Conservation (phyloP, 2,113 vertebrate species). For the Sprattus sprattus region DNA sequence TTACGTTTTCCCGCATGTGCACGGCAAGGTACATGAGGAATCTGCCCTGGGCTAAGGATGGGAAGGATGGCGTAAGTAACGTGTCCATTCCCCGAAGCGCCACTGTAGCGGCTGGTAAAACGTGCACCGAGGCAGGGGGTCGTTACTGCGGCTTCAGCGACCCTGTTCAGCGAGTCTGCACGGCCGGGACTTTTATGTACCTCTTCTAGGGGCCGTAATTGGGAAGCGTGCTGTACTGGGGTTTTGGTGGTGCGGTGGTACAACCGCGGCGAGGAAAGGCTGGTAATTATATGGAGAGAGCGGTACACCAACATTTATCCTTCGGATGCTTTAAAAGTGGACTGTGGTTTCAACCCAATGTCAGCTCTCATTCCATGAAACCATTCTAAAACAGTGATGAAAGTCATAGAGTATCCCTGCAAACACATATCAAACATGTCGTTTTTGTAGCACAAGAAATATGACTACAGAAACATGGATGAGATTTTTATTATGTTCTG, state of each 20-base stretch:
- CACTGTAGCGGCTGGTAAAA: constrained; percentile 64
- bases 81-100: constrained; percentile 56
- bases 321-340: constrained; percentile 26
- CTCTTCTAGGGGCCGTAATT: not conserved
- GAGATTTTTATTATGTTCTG: not conserved
- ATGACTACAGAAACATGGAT: not conserved
- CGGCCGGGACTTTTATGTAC: constrained; percentile 12
- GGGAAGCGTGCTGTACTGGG: constrained; percentile 50
- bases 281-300: not conserved
- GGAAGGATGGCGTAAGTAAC: not conserved
- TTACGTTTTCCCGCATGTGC: constrained; percentile 12
- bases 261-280: constrained; percentile 56
- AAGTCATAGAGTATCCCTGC: not conserved
- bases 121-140: constrained; percentile 67
- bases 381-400: not conserved
- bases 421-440: not conserved
- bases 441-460: not conserved
- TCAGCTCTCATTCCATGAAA: not conserved
- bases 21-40: constrained; percentile 29
- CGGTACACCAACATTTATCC: constrained; percentile 1
- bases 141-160: constrained; percentile 67
- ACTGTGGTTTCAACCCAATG: constrained; percentile 38
- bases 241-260: constrained; percentile 62
- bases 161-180: constrained; percentile 61
- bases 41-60: constrained; percentile 11